Percentiles rank a stretch among this genome's conserved stretches.
Evolutionary conservation across 1,140 invertebrate species (phyloP).

Genomic region (Drosophila gunungcola): DNA sequence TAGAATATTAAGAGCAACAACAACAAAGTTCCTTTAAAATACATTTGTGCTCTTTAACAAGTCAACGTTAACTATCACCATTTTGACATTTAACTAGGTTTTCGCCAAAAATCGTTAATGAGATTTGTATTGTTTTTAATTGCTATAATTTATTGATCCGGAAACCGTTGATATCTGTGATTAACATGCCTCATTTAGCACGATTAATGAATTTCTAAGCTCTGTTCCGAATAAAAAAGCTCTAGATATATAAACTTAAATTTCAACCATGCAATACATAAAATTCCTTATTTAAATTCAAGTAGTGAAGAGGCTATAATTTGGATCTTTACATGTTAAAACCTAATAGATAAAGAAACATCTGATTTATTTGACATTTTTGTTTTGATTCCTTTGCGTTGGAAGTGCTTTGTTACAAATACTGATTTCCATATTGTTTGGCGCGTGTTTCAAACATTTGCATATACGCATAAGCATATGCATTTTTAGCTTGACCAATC

Average conservation of each 20-base stretch:
- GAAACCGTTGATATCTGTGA: not conserved
- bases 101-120: not conserved
- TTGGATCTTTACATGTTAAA: too few relatives aligned
- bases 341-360: too few relatives aligned
- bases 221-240: too few relatives aligned
- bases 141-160: not conserved
- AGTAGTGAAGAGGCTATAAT: too few relatives aligned
- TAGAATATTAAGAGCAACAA: slow-evolving; percentile 5
- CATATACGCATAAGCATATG: slow-evolving; percentile 8
- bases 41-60: slow-evolving; percentile 2
- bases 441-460: slow-evolving; percentile 16
- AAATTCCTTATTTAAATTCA: too few relatives aligned
- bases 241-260: too few relatives aligned
- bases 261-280: too few relatives aligned
- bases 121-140: not conserved
- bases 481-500: not conserved
- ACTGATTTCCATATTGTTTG: not conserved
- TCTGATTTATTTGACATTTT: too few relatives aligned
- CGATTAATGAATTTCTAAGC: too few relatives aligned
- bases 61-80: not conserved
- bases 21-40: not conserved
- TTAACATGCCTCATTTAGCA: not conserved
- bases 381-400: too few relatives aligned
- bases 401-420: too few relatives aligned
- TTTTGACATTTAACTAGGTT: too few relatives aligned